A percentile compares a stretch with the other conserved stretches of the same genome.
These are phyloP conservation scores for Oscheius sp. DNA, from an alignment of 2,888 invertebrate species.

Conservation along the genomic window DNA sequence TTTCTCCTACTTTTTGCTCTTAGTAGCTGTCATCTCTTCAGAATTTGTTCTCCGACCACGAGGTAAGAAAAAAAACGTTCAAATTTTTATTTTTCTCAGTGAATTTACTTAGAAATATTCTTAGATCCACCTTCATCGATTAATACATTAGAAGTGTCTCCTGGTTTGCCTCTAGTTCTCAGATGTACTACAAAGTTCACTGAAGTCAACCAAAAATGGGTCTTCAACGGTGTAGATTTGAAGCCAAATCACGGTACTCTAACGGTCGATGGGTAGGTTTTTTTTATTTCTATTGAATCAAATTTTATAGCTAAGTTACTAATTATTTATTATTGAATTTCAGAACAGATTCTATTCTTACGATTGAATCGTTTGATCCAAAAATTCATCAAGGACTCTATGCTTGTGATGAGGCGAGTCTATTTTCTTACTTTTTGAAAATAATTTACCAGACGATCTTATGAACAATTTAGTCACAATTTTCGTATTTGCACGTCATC, in stretches of 20 bases:
- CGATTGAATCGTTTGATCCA: not conserved
- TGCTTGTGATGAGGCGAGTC: slow-evolving; percentile 13
- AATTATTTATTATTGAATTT: not conserved
- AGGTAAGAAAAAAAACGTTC: slow-evolving; percentile 14
- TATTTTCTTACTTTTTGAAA: too few species aligned
- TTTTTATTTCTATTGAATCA: too few species aligned
- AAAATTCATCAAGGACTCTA: slow-evolving; percentile 8
- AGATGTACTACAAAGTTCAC: not conserved
- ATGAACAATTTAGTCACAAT: too few species aligned
- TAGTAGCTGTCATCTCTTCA: not conserved
- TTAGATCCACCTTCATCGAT: slow-evolving; percentile 8
- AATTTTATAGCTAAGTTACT: not conserved
- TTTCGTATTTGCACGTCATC: too few species aligned
- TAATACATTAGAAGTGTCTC: slow-evolving; percentile 7
- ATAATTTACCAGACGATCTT: too few species aligned
- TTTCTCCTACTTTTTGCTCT: not conserved
- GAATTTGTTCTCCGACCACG: slow-evolving; percentile 20
- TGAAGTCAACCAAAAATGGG: not conserved
- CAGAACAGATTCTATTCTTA: slow-evolving; percentile 12
- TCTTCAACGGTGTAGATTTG: slow-evolving; percentile 5
- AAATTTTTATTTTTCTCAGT: not conserved
- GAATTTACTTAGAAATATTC: not conserved
- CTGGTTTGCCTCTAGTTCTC: not conserved
- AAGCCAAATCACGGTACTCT: not conserved
- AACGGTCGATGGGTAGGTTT: slow-evolving; percentile 11